A percentile compares a stretch with the other conserved stretches of the same genome.
Evolutionary conservation across 2,888 invertebrate species (phyloP).

Genomic region (Oscheius myriophilus): DNA sequence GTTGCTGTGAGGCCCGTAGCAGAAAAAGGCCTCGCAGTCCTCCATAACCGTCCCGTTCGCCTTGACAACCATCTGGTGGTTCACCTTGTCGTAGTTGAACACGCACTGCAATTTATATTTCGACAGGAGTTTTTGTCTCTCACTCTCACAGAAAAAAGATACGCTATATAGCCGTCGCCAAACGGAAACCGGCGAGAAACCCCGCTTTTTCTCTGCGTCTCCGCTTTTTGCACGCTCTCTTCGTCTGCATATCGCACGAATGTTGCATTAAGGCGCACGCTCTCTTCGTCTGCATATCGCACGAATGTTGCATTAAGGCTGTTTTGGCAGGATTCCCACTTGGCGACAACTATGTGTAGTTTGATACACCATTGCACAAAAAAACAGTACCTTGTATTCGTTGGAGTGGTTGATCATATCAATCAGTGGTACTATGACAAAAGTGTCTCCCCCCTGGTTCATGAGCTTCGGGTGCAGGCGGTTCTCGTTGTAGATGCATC

Average conservation of each 20-base stretch:
- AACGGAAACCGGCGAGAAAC: no score
- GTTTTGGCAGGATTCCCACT: no score
- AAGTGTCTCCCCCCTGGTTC: slow-evolving; percentile 42
- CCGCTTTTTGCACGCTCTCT: no score
- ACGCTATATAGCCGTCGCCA: no score
- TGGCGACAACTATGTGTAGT: background rate
- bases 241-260: no score
- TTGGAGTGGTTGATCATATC: slow-evolving; percentile 69
- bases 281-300: no score
- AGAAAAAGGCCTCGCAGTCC: slow-evolving; percentile 44
- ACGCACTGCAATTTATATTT: slow-evolving; percentile 38
- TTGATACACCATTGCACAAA: no score
- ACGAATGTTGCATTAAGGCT: no score
- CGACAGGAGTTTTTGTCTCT: no score
- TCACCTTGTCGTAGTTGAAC: slow-evolving; percentile 43
- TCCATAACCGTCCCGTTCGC: slow-evolving; percentile 43
- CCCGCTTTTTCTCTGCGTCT: no score
- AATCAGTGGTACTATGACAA: slow-evolving; percentile 67
- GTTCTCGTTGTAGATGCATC: slow-evolving; percentile 54
- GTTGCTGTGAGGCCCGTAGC: slow-evolving; percentile 73
- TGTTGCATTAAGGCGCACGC: no score
- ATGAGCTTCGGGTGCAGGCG: slow-evolving; percentile 36
- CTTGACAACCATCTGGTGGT: slow-evolving; percentile 30
- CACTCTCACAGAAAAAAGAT: no score
- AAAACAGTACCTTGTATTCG: slow-evolving; percentile 34